Evolutionary conservation across 2,113 vertebrate genomes (phyloP).

Genomic region (Callorhinus ursinus): DNA sequence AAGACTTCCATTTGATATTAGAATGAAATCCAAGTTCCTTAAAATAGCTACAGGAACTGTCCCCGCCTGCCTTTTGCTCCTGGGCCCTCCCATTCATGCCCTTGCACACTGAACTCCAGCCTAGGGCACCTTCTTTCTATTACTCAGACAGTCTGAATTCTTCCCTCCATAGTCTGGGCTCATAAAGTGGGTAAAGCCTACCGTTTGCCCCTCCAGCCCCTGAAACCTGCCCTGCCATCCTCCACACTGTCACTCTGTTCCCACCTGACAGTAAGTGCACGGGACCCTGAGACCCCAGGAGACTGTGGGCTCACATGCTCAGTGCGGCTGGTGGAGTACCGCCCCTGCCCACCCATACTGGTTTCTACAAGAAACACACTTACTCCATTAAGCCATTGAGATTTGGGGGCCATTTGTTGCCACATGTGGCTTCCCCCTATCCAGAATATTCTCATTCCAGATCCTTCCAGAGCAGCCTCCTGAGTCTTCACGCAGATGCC

Average conservation of each 20-base stretch:
- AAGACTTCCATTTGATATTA: neutral
- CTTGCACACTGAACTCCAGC: neutral
- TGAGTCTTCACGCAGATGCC: neutral
- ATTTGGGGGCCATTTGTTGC: neutral
- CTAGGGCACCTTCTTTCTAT: rapidly evolving
- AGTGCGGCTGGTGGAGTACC: rapidly evolving
- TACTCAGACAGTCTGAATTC: neutral
- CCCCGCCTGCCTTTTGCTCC: neutral
- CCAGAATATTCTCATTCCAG: neutral
- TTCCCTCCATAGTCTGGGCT: neutral
- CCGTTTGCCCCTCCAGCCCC: rapidly evolving
- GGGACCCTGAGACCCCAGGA: rapidly evolving
- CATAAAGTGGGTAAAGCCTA: neutral
- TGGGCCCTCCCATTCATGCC: rapidly evolving
- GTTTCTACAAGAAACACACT: neutral
- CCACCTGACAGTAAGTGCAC: rapidly evolving
- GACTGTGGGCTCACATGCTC: no score
- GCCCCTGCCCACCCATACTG: neutral
- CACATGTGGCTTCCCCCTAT: neutral
- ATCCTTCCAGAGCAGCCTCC: neutral
- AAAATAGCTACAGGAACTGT: neutral
- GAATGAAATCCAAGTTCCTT: neutral
- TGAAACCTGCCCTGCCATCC: rapidly evolving
- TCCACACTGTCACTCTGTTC: no score
- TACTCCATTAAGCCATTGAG: neutral